Evolutionary conservation across 2,113 vertebrate genomes (phyloP).

Genomic region (Gobius niger): DNA sequence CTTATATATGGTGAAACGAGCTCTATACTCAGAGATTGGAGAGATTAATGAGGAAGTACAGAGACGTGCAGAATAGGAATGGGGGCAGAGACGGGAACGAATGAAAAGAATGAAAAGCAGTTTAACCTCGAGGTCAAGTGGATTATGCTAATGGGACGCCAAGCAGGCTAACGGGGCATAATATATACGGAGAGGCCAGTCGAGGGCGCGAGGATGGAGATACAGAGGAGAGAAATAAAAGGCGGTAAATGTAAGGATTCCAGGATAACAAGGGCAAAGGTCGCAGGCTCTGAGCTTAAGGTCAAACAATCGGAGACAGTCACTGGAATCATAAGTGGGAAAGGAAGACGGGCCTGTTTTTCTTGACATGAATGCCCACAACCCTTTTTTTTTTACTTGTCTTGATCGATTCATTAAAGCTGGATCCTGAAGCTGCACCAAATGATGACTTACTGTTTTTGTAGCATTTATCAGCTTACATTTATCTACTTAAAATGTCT

Average conservation of each 20-base stretch:
- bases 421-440: too few relatives aligned
- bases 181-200: slow-evolving; percentile 46
- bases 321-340: too few relatives aligned
- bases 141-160: slow-evolving; percentile 57
- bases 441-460: too few relatives aligned
- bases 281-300: not conserved
- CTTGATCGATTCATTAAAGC: too few relatives aligned
- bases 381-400: too few relatives aligned
- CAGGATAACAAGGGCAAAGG: not conserved
- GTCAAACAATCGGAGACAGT: not conserved
- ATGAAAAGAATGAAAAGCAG: slow-evolving; percentile 10
- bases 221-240: not conserved
- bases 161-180: slow-evolving; percentile 27
- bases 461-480: too few relatives aligned
- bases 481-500: too few relatives aligned
- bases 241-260: not conserved
- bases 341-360: too few relatives aligned
- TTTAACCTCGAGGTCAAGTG: slow-evolving; percentile 48
- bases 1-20: too few relatives aligned
- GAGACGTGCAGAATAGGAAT: not conserved
- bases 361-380: too few relatives aligned
- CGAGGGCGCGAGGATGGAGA: not conserved
- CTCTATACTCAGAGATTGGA: too few relatives aligned
- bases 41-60: not conserved
- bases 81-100: not conserved